phyloP scores from a whole-genome alignment of 1,140 invertebrate genomes.

The Adelges cooleyi region DNA sequence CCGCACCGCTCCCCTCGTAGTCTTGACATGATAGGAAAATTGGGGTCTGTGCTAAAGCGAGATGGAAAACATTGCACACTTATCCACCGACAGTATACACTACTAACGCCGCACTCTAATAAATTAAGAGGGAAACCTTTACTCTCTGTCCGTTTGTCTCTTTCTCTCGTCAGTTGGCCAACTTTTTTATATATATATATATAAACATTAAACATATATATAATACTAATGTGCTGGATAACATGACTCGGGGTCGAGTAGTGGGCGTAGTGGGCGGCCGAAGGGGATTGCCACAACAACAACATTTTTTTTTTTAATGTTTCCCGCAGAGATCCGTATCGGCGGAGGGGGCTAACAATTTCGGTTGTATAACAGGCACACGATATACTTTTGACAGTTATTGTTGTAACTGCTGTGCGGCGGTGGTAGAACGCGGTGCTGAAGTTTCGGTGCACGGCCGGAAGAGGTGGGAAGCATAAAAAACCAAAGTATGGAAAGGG shows the following conservation, averaged over 20 bases:
- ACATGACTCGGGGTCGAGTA: neutral
- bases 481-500: neutral
- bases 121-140: conserved; percentile 6
- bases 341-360: neutral
- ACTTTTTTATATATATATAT: no score
- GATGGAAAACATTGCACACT: neutral
- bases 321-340: neutral
- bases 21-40: neutral
- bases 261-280: no score
- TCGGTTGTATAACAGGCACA: neutral
- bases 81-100: no score
- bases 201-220: no score
- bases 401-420: conserved; percentile 7
- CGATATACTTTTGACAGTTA: conserved; percentile 21
- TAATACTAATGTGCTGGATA: no score
- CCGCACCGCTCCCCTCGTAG: neutral
- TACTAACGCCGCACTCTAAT: neutral
- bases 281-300: neutral
- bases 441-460: conserved; percentile 3
- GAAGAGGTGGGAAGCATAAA: neutral
- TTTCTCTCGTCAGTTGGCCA: no score
- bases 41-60: neutral
- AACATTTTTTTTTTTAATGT: neutral
- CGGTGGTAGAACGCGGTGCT: neutral
- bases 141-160: no score